phyloP scores from a whole-genome alignment of 2,888 invertebrate genomes.

The Chesias legatella region DNA sequence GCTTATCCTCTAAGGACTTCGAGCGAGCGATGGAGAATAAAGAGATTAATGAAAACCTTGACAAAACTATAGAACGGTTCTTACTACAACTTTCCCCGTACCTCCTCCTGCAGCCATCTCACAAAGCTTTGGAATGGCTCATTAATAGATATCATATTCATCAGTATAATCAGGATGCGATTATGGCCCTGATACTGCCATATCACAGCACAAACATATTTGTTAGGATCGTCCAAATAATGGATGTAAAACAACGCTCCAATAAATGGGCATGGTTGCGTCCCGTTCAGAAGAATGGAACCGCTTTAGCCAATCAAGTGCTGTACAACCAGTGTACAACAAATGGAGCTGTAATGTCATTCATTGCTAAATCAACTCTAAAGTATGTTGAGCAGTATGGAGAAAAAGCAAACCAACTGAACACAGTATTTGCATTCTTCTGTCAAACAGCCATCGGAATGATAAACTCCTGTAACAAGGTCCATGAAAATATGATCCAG shows the following conservation, averaged over 20 bases:
- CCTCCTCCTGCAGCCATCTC: constrained; percentile 88
- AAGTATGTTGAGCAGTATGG: constrained; percentile 81
- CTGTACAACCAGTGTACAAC: constrained; percentile 86
- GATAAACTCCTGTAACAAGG: constrained; percentile 76
- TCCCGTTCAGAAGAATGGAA: constrained; percentile 86
- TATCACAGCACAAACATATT: constrained; percentile 97
- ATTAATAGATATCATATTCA: constrained; percentile 94
- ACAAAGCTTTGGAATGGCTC: constrained; percentile 97
- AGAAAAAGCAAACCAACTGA: constrained; percentile 80
- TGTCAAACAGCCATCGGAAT: constrained; percentile 87
- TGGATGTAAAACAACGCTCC: constrained; percentile 81
- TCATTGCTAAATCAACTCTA: constrained; percentile 50
- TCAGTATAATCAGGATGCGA: constrained; percentile 90
- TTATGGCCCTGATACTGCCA: constrained; percentile 91
- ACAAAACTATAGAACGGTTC: constrained; percentile 88
- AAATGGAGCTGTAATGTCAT: constrained; percentile 55
- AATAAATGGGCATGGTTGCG: constrained; percentile 89
- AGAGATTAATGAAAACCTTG: constrained; percentile 87
- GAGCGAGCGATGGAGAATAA: constrained; percentile 89
- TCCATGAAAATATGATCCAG: constrained; percentile 84
- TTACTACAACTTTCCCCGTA: constrained; percentile 92
- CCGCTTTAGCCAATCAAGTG: constrained; percentile 85
- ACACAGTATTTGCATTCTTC: constrained; percentile 89
- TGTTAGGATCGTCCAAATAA: constrained; percentile 87
- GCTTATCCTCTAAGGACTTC: constrained; percentile 86